Base-by-base conservation (phyloP, 2,888 invertebrate genomes). In the Amiota mariae region DNA sequence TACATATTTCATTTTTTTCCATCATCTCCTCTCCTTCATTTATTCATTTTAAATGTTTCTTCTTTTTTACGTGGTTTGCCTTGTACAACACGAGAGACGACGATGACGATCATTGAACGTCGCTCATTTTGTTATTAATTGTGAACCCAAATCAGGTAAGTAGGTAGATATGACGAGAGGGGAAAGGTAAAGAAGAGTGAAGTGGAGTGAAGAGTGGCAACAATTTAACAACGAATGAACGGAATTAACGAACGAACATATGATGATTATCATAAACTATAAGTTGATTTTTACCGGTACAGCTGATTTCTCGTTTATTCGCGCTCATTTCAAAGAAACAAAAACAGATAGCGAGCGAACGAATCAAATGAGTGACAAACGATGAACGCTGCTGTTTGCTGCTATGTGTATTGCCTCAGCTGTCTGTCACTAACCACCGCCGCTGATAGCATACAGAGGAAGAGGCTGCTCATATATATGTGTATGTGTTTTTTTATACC, bases 231-330 rank as follows among this genome's bases (percentile, higher is more conserved):
- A n/a, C n/a, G n/a, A n/a, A n/a, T n/a, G n/a, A n/a, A n/a, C n/a
- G n/a, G n/a, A n/a, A 56, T 54, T 24, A 68, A 51, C 54, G 15
- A 49, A 10, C 51, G 57, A 75, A 74, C 82, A 82, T 82, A 84
- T 83, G 83, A 85, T 82, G 79, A 81, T 82, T 36, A 36, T 36
- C 36, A 79, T 73, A 71, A 70, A 79, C 76, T 76, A 68, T 20
- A 54, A 36, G 12, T 54, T 51, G 67, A 51, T 68, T 68, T 64
- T 74, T 81, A 82, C 84, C 84, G 86, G 84, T 84, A 86, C 84
- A 86, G 86, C 86, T 86, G 86, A 83, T 83, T 86, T 59, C 59
- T 59, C 13, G 24, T 51, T n/a, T 51, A 68, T 54, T 18, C 36
- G 36, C 36, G 36, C 36, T 36, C 36, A 36, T 36, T 36, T 36